Base-by-base conservation (phyloP, 2,113 vertebrate species). In the Lycaon pictus region DNA sequence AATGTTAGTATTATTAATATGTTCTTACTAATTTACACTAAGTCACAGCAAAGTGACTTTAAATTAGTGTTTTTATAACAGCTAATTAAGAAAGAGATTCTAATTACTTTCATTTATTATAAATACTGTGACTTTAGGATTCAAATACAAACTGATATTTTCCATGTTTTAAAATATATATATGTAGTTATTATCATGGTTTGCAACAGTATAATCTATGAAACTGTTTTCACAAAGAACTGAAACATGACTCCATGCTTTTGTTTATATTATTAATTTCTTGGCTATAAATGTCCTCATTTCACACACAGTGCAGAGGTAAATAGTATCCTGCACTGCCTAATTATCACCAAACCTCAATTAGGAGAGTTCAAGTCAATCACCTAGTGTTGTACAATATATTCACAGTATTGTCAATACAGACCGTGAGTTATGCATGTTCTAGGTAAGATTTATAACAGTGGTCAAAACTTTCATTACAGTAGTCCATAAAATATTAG, bases 391-490 rank as follows among this genome's bases (percentile, higher is more conserved):
- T 80, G 10, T 29, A 15, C 58, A 87, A 93, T 87, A 76, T 86
- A 97, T 74, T 97, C 84, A n/a, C 7, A 17, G 48, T 63, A 89
- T 32, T 82, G 55, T 93, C 95, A 93, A 27, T 96, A 90, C 3
- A 71, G 63, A 82, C 35, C 23, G 22, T 62, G 67, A 96, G 62
- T 93, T 95, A 91, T 76, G 19, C 29, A n/a, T 43, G 27, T 89
- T 56, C 67, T 77, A 87, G 72, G 32, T 84, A 76, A 96, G 89
- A 97, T 96, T 98, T 96, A 96, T 72, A 96, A 63, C 7, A 17
- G 56, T 81, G 88, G 82, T 95, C 97, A 97, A 95, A 94, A 37
- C 58, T 97, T 97, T 98, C 96, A 97, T 95, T 96, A 91, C 91
- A 67, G 56, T 77, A 67, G 72, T 23, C 80, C 60, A n/a, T 96